These are phyloP conservation scores for Catamblyrhynchus diadema DNA, from an alignment of 2,797 vertebrate species.

Conservation along the genomic window DNA sequence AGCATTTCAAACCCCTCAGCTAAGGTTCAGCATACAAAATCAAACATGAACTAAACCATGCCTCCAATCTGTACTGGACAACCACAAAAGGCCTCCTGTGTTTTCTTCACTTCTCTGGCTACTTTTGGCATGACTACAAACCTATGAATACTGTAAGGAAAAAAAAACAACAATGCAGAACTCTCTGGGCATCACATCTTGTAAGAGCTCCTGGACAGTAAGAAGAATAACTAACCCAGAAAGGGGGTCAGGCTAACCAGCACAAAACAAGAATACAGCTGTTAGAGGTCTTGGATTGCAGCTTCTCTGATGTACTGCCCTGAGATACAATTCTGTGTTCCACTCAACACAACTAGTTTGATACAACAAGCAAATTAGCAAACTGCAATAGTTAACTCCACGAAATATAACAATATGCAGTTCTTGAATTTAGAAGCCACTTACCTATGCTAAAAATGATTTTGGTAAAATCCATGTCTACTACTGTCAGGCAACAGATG, in stretches of 20 bases:
- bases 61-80: background rate
- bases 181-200: background rate
- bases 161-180: rapidly evolving
- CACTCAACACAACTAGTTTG: background rate
- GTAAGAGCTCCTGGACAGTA: background rate
- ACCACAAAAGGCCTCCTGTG: background rate
- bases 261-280: background rate
- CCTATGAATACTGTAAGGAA: background rate
- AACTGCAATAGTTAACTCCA: background rate
- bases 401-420: background rate
- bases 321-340: background rate
- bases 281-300: background rate
- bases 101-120: background rate
- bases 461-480: background rate
- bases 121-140: background rate
- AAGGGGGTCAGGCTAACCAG: background rate
- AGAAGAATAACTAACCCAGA: background rate
- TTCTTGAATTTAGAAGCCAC: background rate
- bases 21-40: background rate
- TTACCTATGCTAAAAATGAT: background rate
- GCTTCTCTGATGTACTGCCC: background rate
- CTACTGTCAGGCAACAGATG: background rate
- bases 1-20: background rate
- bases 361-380: background rate
- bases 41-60: background rate